phyloP scores from a whole-genome alignment of 2,888 invertebrate species.

The Mesoligia furuncula region DNA sequence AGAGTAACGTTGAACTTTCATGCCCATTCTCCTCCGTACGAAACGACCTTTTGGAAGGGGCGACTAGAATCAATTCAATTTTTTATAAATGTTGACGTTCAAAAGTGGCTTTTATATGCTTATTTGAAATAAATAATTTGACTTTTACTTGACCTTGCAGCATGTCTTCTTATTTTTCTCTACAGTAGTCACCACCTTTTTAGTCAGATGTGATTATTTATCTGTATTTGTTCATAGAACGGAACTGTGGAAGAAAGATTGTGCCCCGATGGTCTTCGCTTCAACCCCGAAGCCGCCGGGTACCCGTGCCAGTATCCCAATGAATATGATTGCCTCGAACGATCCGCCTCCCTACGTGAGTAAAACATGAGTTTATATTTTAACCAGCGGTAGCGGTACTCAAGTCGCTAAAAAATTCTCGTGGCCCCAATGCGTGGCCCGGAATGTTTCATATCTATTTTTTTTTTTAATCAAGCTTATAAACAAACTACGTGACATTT shows the following conservation, averaged over 20 bases:
- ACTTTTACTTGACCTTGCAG: no score
- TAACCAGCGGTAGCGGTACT: neutral
- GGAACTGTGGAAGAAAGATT: slow-evolving; percentile 94
- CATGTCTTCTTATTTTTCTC: neutral
- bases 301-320: slow-evolving; percentile 96
- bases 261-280: slow-evolving; percentile 95
- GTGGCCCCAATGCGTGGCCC: neutral
- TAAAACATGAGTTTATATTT: slow-evolving; percentile 58
- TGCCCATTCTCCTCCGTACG: neutral
- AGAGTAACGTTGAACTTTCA: no score
- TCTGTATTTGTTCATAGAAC: slow-evolving; percentile 83
- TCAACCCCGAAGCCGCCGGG: slow-evolving; percentile 92
- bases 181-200: neutral
- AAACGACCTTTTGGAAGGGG: neutral
- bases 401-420: neutral
- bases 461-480: neutral
- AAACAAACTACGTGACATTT: neutral
- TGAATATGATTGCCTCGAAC: slow-evolving; percentile 94
- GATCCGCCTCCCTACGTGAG: slow-evolving; percentile 92
- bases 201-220: neutral
- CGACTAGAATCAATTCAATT: neutral
- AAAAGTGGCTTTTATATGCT: no score
- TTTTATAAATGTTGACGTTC: neutral
- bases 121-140: neutral
- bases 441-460: neutral